A percentile compares a stretch with the other conserved stretches of the same genome.
These are phyloP conservation scores for Strigamia crassipes DNA, from an alignment of 2,888 invertebrate species.

Conservation along the genomic window DNA sequence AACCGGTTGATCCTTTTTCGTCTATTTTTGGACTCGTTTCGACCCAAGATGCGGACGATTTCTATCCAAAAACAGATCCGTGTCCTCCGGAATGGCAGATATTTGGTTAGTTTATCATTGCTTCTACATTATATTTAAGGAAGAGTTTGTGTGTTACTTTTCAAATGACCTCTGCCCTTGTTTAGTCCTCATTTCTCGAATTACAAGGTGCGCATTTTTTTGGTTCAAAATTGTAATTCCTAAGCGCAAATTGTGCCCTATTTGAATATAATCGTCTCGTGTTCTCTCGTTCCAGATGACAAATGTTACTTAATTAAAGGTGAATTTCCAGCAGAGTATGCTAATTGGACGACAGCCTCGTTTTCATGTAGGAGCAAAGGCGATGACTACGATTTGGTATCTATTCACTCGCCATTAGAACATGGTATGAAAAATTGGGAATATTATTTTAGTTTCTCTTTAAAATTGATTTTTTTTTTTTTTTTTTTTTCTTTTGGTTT, in stretches of 20 bases:
- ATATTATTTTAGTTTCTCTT: not conserved
- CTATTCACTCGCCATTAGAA: constrained; percentile 5
- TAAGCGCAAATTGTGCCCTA: not conserved
- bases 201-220: not conserved
- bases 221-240: not conserved
- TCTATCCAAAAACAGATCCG: not conserved
- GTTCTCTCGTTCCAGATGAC: not conserved
- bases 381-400: constrained; percentile 24
- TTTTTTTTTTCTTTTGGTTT: too few species aligned
- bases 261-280: not conserved
- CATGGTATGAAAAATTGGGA: not conserved
- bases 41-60: not conserved
- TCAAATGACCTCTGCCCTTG: not conserved
- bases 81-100: not conserved
- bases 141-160: not conserved
- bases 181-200: not conserved
- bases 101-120: not conserved
- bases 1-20: not conserved
- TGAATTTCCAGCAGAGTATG: not conserved
- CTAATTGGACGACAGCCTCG: not conserved
- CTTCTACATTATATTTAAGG: not conserved
- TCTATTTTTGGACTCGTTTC: not conserved
- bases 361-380: not conserved
- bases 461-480: not conserved
- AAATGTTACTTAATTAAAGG: constrained; percentile 29